Evolutionary conservation across 2,888 invertebrate genomes (phyloP), one percentile per base, ranked within the genome.

Genomic region (Enchytraeus crypticus): DNA sequence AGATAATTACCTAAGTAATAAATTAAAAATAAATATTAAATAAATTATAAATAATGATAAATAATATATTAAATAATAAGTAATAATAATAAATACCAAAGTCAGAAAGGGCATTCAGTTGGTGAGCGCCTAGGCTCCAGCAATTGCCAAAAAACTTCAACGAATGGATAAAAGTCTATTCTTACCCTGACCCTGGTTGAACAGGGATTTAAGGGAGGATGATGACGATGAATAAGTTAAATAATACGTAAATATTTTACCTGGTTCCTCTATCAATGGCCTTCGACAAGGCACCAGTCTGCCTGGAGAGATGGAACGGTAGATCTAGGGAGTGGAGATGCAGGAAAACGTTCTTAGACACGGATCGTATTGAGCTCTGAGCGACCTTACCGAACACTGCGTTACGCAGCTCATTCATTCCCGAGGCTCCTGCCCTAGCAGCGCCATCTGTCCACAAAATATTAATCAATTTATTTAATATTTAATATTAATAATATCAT

Each of bases 351-450:
- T 92, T 92, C 77, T 86, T 88, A 1, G 97, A 93, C 63, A 99
- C 88, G 79, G 86, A 86, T 55, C 97, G 83, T 69, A 99, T 95
- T 23, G 97, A 97, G 80, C 91, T 89, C 76, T 98, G 97, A 0
- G 98, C 95, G 5, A 99, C 98, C 77, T 86, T 88, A 1, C 95
- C 95, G 82, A 98, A 98, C 51, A 98, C 92, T 0, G 97, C 97
- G 82, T 97, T 98, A 38, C 97, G 82, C 23, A 98, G 79, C 82
- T 99, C 98, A 81, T 95, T 97, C 79, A 97, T 92, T 27, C 88
- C 89, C 0, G 92, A 87, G 2, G 96, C 87, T 53, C 91, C 87
- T 2, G 88, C 88, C 68, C 97, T 84, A 0, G 96, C 95, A 63
- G 91, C 81, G 62, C 97, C 98, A 84, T 98, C 97, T 97, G 77